Base-by-base conservation (phyloP, 2,113 vertebrate genomes). In the Campylorhamphus procurvoides region DNA sequence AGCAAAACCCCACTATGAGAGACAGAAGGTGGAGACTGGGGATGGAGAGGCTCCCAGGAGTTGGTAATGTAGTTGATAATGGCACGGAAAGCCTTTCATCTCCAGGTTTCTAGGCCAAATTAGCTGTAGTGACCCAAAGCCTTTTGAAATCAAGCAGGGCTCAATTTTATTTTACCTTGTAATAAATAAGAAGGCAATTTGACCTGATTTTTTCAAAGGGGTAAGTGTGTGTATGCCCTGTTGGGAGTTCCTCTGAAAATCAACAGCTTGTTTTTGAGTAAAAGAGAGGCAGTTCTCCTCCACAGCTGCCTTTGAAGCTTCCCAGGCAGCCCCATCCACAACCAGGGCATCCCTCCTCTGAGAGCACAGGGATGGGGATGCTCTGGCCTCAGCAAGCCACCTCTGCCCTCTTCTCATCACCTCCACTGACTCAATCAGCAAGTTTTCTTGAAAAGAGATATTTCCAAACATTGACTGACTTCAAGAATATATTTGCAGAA, bases 121-220 rank as follows among this genome's bases (percentile, higher is more conserved):
- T 53, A 78, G 52, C 49, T 75, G 47, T 92, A 81, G 83, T 97
- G 96, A 95, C 96, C 88, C 52, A 35, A 94, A 93, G 79, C 64
- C 47, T 50, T 90, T 87, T 90, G 93, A 88, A 88, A 90, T 60
- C 60, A 29, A 81, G 31, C 31, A 35, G 20, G 20, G 55, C 18
- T 86, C 13, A 11, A 25, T 58, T 89, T 84, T 39, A 85, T 71
- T 93, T 86, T 35, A 68, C 81, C 75, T 92, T 24, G 37, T 64
- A 87, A 75, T 85, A 66, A 87, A 44, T n/a, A 66, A 66, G 46
- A 72, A 71, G 68, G 49, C 68, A 72, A 81, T 68, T 68, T 90
- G 92, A 96, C 94, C 93, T 93, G 76, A 64, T 88, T 97, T 95
- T 95, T 95, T 74, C 85, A 86, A 90, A 90, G 90, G 72, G 79